Percentiles rank a stretch among this genome's conserved stretches.
phyloP scores from a whole-genome alignment of 2,797 vertebrate genomes.

The Rhinogobio ventralis region DNA sequence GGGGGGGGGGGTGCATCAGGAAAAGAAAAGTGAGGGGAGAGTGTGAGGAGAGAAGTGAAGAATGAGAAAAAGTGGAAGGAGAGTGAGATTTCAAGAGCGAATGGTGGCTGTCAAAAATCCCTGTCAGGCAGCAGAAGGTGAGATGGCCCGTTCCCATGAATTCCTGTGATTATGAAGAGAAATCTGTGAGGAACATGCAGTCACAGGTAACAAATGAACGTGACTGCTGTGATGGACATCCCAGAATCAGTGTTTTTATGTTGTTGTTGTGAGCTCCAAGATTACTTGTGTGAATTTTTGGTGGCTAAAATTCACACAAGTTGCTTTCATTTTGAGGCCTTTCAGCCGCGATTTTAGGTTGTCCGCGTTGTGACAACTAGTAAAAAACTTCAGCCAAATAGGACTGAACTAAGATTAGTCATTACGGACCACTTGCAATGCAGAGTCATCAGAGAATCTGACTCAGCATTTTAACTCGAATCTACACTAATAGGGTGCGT shows the following conservation, averaged over 20 bases:
- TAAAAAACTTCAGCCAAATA: constrained; percentile 8
- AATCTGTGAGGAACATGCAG: constrained; percentile 24
- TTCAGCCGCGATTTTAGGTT: constrained; percentile 28
- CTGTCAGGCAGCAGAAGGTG: constrained; percentile 36
- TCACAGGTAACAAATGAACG: constrained; percentile 17
- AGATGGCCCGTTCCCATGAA: constrained; percentile 10
- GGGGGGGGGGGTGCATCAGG: not conserved
- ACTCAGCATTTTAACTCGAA: constrained; percentile 5
- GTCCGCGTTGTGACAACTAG: not conserved
- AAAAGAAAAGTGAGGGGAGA: not conserved
- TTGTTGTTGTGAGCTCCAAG: not conserved
- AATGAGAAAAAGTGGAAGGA: constrained; percentile 13
- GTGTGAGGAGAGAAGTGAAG: not conserved
- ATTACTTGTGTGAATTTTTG: not conserved
- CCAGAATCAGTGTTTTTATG: not conserved
- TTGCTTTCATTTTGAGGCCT: constrained; percentile 1
- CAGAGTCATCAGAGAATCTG: constrained; percentile 3
- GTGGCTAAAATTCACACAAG: not conserved
- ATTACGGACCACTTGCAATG: not conserved
- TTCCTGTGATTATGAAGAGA: constrained; percentile 24
- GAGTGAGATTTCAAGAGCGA: constrained; percentile 14
- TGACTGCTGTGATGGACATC: constrained; percentile 12
- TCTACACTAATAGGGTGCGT: constrained; percentile 1
- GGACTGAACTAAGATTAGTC: not conserved
- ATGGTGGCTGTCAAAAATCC: constrained; percentile 36